phyloP scores from a whole-genome alignment of 1,140 invertebrate genomes.

The Penaeus vannamei region DNA sequence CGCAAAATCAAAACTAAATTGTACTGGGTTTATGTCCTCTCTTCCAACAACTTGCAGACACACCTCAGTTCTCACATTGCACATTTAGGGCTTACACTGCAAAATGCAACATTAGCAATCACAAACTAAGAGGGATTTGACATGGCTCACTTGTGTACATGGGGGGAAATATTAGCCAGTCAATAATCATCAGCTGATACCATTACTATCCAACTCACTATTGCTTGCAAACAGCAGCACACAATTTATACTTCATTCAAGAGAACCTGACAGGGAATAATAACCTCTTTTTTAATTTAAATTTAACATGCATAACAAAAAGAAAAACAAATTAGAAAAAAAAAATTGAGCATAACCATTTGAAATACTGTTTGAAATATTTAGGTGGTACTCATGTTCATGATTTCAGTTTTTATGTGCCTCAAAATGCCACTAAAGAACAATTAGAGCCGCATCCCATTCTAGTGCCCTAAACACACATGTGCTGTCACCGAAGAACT shows the following conservation, averaged over 20 bases:
- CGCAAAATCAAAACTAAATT: constrained; percentile 31
- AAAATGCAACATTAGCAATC: too few species aligned
- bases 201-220: constrained; percentile 2
- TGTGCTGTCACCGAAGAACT: constrained; percentile 60
- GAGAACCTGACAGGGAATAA: constrained; percentile 47
- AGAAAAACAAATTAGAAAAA: not conserved
- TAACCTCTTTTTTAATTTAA: constrained; percentile 17
- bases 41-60: constrained; percentile 58
- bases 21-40: constrained; percentile 36
- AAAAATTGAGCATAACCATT: constrained; percentile 1
- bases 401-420: constrained; percentile 7
- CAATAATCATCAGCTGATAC: too few species aligned
- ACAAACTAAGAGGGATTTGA: too few species aligned
- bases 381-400: too few species aligned
- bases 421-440: constrained; percentile 51
- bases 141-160: too few species aligned
- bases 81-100: constrained; percentile 54
- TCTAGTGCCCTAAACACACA: constrained; percentile 64
- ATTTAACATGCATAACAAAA: not conserved
- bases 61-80: constrained; percentile 56
- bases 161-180: too few species aligned
- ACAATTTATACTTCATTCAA: constrained; percentile 45
- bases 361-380: not conserved
- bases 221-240: constrained; percentile 37
- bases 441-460: constrained; percentile 61